Evolutionary conservation across 1,140 invertebrate species (phyloP), one percentile per base, ranked within the genome.

Genomic region (Zaprionus davidi): DNA sequence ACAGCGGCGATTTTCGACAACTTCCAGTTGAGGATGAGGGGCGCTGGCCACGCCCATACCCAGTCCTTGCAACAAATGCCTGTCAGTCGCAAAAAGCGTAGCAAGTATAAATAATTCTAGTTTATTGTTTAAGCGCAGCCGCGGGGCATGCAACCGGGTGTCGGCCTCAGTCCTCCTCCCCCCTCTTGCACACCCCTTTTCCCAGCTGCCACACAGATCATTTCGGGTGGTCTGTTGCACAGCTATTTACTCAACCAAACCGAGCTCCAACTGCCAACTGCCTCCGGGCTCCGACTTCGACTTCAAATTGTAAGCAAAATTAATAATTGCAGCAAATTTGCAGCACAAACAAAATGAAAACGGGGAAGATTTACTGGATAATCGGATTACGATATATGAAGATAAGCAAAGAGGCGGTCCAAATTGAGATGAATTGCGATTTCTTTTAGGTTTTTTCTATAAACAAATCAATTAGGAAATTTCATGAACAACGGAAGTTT

Each of bases 51-150:
- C 46, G 46, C 46, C 46, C 20, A 51, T 3, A 1, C 20, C 9
- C 46, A 51, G 63, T 78, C 63, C 73, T 70, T 55, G 67, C 69
- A 59, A 63, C 60, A 53, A 56, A 56, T 53, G 69, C 55, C 84
- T 81, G 84, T 83, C 83, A 83, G 83, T 53, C 77, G 77, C 80
- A 79, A 79, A 71, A 63, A 64, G 67, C 65, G 24, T 64, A 81
- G 67, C 44, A 74, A 88, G 76, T 83, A 87, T 87, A 88, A 90
- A 88, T 87, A 87, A 88, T 87, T 81, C 74, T 81, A 88, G 74
- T 87, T 87, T 87, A 87, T 88, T 87, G 84, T 84, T 88, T 75
- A 84, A 82, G 41, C 57, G 53, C 24, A 51, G 46, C 63, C 69
- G 44, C 34, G 22, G 22, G 58, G 38, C 59, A 28, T 56, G 57